Evolutionary conservation across 1,140 invertebrate species (phyloP), one percentile per base, ranked within the genome.

Genomic region (Galleria mellonella): DNA sequence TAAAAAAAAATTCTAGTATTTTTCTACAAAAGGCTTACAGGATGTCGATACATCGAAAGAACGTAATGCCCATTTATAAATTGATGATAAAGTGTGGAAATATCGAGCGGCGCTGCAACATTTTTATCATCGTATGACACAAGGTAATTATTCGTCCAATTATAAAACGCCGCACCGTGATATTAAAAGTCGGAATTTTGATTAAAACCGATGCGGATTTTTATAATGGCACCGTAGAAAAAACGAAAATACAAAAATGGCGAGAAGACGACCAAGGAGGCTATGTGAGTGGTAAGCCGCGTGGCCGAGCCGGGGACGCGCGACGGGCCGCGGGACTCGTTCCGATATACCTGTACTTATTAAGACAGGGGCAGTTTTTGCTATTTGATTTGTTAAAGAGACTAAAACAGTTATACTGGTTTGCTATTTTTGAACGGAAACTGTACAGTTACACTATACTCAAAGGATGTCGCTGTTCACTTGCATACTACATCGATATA

Each of bases 381-480:
- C 74, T 77, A 74, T 78, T 83, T 82, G 74, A 82, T 84, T 84
- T 84, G 66, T 74, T 71, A 77, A 81, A 79, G 72, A 72, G 65
- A 69, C 62, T 73, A 73, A 73, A 65, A 68, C 67, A 45, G 59
- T 23, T 23, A 63, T 78, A 83, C 81, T 72, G 76, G 81, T 84
- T 79, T 73, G 77, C 76, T 84, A 84, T 84, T 83, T 79, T 76
- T 66, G 70, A 84, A 75, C 81, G 77, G 81, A 84, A 78, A 84
- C 60, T 72, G 76, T 78, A 84, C 81, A 81, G 81, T 84, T 84
- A 84, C 65, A 55, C 60, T 55, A 62, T 55, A 66, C 72, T 63
- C 66, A 64, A 64, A 66, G 72, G 69, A 83, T 73, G 70, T 72
- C 59, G 67, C 60, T 56, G 50, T 51, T 54, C 54, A 57, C 12